These are phyloP conservation scores for Bathynomus jamesi DNA, from an alignment of 1,140 invertebrate genomes.

Conservation along the genomic window DNA sequence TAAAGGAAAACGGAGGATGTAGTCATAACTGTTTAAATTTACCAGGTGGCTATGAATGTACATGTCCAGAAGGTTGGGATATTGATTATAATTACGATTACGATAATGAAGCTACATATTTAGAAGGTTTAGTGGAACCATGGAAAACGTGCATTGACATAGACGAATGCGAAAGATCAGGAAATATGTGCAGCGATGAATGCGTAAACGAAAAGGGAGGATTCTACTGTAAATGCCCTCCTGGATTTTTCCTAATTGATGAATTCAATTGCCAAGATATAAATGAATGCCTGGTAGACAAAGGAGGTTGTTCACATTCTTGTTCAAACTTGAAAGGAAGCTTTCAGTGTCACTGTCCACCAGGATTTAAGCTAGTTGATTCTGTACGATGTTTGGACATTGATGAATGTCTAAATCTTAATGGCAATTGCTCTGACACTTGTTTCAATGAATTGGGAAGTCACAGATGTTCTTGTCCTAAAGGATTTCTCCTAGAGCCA, in stretches of 20 bases:
- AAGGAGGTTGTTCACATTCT: constrained; percentile 49
- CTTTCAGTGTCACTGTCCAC: constrained; percentile 69
- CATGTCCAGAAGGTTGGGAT: constrained; percentile 50
- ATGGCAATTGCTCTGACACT: constrained; percentile 49
- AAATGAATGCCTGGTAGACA: constrained; percentile 57
- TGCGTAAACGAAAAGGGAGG: constrained; percentile 34
- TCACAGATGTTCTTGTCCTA: constrained; percentile 43
- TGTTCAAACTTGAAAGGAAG: constrained; percentile 75
- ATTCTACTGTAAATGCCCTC: constrained; percentile 26
- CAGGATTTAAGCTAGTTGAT: constrained; percentile 55
- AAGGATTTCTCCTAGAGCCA: constrained; percentile 42
- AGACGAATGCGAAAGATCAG: constrained; percentile 39
- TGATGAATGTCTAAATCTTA: constrained; percentile 41
- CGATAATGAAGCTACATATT: constrained; percentile 17
- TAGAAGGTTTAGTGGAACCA: constrained; percentile 18
- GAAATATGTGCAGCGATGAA: constrained; percentile 44
- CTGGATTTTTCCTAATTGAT: constrained; percentile 41
- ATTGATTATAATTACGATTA: constrained; percentile 36
- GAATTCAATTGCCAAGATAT: constrained; percentile 53
- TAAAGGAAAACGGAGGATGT: constrained; percentile 39
- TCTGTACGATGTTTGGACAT: constrained; percentile 51
- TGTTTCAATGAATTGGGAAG: constrained; percentile 43
- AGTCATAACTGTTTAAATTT: constrained; percentile 43
- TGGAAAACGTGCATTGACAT: constrained; percentile 39
- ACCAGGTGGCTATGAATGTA: constrained; percentile 50